phyloP scores from a whole-genome alignment of 1,140 invertebrate species.

The Drosophila yakuba region DNA sequence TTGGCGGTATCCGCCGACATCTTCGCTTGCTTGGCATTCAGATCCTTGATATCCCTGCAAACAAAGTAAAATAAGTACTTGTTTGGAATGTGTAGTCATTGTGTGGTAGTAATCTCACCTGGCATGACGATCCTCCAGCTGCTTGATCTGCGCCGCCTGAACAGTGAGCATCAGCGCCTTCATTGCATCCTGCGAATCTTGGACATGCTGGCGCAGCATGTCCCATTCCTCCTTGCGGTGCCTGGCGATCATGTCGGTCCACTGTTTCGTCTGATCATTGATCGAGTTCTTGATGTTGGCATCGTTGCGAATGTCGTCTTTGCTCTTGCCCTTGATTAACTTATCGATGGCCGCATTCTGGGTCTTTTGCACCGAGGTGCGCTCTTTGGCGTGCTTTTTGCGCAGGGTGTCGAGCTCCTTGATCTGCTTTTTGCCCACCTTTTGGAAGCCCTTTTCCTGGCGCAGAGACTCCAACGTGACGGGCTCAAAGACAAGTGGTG shows the following conservation, averaged over 20 bases:
- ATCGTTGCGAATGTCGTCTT: slow-evolving; percentile 92
- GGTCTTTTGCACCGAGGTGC: slow-evolving; percentile 94
- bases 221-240: slow-evolving; percentile 97
- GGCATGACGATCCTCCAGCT: slow-evolving; percentile 95
- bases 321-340: slow-evolving; percentile 96
- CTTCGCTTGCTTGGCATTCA: slow-evolving; percentile 98
- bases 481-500: slow-evolving; percentile 93
- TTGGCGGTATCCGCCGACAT: slow-evolving; percentile 98
- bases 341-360: slow-evolving; percentile 98
- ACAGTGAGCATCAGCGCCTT: slow-evolving; percentile 94
- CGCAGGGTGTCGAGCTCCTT: slow-evolving; percentile 97
- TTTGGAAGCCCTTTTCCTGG: slow-evolving; percentile 96
- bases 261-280: slow-evolving; percentile 95
- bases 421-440: slow-evolving; percentile 97
- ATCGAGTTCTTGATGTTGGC: slow-evolving; percentile 92
- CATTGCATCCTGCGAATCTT: slow-evolving; percentile 93
- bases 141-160: slow-evolving; percentile 95
- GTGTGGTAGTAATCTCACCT: slow-evolving; percentile 86
- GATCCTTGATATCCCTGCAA: slow-evolving; percentile 96
- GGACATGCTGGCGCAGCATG: slow-evolving; percentile 91
- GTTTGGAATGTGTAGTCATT: not conserved
- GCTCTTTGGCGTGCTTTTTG: slow-evolving; percentile 97
- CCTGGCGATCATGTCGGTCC: slow-evolving; percentile 95
- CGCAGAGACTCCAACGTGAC: slow-evolving; percentile 96
- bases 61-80: not conserved